These are phyloP conservation scores for Petrosia ficiformis DNA, from an alignment of 37 sponge, comb jelly and placozoan genomes.

Conservation along the genomic window DNA sequence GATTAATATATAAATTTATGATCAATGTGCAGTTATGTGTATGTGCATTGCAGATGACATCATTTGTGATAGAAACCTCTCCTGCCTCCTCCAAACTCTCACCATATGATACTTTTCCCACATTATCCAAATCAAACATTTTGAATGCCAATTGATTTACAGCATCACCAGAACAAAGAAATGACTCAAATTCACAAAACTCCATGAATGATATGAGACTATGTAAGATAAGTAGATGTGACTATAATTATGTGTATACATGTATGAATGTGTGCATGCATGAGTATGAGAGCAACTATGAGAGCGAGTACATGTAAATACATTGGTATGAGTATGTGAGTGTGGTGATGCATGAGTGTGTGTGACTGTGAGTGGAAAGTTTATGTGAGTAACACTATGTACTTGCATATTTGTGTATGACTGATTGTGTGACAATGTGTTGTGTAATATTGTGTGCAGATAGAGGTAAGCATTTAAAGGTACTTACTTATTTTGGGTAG, in stretches of 20 bases:
- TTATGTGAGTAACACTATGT: neutral
- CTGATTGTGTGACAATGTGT: no score
- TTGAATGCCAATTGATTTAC: conserved; percentile 63
- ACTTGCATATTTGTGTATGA: no score
- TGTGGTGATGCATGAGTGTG: neutral
- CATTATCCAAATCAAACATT: conserved; percentile 73
- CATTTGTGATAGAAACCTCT: neutral
- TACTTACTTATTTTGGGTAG: conserved; percentile 61
- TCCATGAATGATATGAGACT: conserved; percentile 79
- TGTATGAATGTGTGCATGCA: neutral
- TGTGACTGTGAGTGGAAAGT: neutral
- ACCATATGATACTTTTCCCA: conserved; percentile 72
- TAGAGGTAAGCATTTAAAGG: neutral
- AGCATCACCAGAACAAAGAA: conserved; percentile 70
- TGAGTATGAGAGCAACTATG: conserved; percentile 21
- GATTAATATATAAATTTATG: no score
- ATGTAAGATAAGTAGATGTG: no score
- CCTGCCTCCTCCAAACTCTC: neutral
- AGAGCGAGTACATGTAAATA: no score
- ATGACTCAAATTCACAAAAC: conserved; percentile 77
- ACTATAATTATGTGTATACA: neutral
- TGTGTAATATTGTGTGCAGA: neutral
- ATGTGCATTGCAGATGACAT: no score
- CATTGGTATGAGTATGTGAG: conserved; percentile 12
- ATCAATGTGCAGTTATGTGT: no score